Conservation (phyloP, 92 coral and sea anemone species). For the Paragorgia papillata region DNA sequence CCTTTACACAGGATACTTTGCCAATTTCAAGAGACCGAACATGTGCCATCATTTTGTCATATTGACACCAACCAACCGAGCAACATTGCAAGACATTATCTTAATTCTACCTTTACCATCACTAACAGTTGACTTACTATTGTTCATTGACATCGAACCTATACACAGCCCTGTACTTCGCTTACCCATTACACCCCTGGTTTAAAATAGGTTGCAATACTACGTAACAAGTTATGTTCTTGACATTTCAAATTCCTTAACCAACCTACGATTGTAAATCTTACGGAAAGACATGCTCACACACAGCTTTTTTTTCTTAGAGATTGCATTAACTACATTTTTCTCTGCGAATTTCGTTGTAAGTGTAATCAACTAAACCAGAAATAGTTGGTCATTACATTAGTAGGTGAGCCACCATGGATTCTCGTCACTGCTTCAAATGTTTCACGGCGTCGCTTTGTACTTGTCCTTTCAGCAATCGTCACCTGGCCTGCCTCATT, state of each 20-base stretch:
- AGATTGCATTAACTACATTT: too few species aligned
- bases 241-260: conserved; percentile 63
- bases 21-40: conserved; percentile 71
- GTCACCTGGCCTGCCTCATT: conserved; percentile 54
- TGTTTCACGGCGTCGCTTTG: conserved; percentile 76
- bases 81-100: conserved; percentile 75
- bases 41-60: conserved; percentile 70
- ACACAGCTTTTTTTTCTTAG: conserved; percentile 63
- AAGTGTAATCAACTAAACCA: conserved; percentile 69
- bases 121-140: conserved; percentile 6
- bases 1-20: conserved; percentile 57
- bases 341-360: conserved; percentile 54
- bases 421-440: conserved; percentile 67
- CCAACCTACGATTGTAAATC: conserved; percentile 61
- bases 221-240: conserved; percentile 60
- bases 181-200: conserved; percentile 69
- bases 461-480: conserved; percentile 58
- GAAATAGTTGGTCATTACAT: conserved; percentile 61
- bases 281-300: conserved; percentile 66
- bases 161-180: conserved; percentile 65
- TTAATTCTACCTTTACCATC: conserved; percentile 48
- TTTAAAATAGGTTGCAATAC: too few species aligned
- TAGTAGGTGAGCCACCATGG: conserved; percentile 67
- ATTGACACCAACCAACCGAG: conserved; percentile 69
- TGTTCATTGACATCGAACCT: conserved; percentile 46